Evolutionary conservation across 2,797 vertebrate species (phyloP), one percentile per base, ranked within the genome.

Genomic region (Cuculus canorus): DNA sequence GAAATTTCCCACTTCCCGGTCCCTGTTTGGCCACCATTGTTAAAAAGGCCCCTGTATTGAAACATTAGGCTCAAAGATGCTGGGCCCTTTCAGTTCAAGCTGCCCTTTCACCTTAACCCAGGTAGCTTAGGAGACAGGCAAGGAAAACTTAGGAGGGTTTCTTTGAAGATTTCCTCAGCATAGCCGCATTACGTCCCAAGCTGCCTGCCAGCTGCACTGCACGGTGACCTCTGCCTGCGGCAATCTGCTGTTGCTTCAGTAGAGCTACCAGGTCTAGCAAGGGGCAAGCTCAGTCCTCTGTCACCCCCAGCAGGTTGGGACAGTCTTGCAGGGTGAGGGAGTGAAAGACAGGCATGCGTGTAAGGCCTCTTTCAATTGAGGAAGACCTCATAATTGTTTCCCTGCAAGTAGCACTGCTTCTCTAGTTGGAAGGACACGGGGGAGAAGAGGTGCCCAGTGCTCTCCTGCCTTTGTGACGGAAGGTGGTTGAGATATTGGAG

Each of bases 131-230:
- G 35, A 56, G 33, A 2, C 88, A 45, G n/a, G 25, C 45, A 68
- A 52, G 71, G 63, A 75, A 76, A 81, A 33, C 3, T 14, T 33
- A 7, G 0, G 47, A 22, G 33, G 4, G 6, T 88, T 78, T 86
- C 15, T 75, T 56, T 68, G 43, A 52, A 77, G 45, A 22, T 78
- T 70, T 94, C 7, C 9, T 82, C 32, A 52, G 39, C 22, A 2
- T 16, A 12, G 32, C 5, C 7, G 9, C 4, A 0, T 78, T 59
- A 43, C 18, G 10, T 33, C 14, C 30, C 22, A 30, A 0, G 8
- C 5, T n/a, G 6, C 6, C 12, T 63, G 41, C 19, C 24, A 80
- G 33, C 13, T 63, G 37, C 10, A 4, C 33, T 82, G 35, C 4
- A 5, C 13, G 18, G 37, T 70, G 39, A n/a, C 19, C 16, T 75